These are phyloP conservation scores for Paracanthobrama guichenoti DNA, from an alignment of 2,113 vertebrate species.

Conservation along the genomic window DNA sequence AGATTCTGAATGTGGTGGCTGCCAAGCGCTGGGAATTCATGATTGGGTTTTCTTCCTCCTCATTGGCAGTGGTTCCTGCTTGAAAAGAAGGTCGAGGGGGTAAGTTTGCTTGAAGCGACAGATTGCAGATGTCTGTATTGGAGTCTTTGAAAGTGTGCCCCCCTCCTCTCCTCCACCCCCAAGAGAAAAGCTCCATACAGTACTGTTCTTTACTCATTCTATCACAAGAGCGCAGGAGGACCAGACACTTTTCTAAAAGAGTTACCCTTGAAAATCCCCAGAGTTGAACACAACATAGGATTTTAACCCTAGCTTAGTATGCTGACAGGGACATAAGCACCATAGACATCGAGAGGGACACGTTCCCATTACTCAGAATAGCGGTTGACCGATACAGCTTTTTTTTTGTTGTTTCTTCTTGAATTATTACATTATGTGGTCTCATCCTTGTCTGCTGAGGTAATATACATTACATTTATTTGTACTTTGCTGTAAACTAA, in stretches of 20 bases:
- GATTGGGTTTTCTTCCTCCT: slow-evolving; percentile 51
- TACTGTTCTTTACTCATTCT: slow-evolving; percentile 45
- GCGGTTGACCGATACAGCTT: neutral
- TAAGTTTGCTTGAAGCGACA: slow-evolving; percentile 55
- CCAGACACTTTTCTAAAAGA: slow-evolving; percentile 39
- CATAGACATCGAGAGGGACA: slow-evolving; percentile 4
- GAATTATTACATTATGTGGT: neutral
- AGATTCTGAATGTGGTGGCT: slow-evolving; percentile 53
- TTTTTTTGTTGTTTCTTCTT: slow-evolving; percentile 12
- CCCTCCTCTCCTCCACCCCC: slow-evolving; percentile 27
- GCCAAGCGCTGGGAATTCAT: slow-evolving; percentile 60
- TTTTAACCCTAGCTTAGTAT: slow-evolving; percentile 19
- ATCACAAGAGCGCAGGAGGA: slow-evolving; percentile 24
- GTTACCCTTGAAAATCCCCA: slow-evolving; percentile 18
- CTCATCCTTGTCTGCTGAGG: neutral
- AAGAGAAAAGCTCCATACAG: slow-evolving; percentile 54
- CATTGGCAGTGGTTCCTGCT: slow-evolving; percentile 45
- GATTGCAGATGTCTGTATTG: slow-evolving; percentile 62
- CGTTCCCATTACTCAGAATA: neutral
- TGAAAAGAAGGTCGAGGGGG: slow-evolving; percentile 57
- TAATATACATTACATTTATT: slow-evolving; percentile 4
- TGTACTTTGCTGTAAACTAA: neutral
- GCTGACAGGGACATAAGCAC: neutral
- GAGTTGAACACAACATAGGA: slow-evolving; percentile 24
- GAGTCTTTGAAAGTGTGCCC: slow-evolving; percentile 49